Base-by-base conservation (phyloP, 2,113 vertebrate species). In the Dipodomys spectabilis region DNA sequence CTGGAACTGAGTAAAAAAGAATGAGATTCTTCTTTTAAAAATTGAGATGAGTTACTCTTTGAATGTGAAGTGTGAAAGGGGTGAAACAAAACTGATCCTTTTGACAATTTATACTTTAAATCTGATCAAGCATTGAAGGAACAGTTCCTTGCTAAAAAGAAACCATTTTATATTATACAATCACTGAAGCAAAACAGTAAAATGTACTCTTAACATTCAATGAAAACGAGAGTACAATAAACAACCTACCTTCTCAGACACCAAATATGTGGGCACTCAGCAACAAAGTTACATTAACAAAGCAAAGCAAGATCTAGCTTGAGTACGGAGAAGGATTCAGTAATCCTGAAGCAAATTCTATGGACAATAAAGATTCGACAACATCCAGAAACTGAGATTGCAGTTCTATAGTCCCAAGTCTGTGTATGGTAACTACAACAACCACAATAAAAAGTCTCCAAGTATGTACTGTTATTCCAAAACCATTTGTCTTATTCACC, bases 291-390 rank as follows among this genome's bases (percentile, higher is more conserved):
- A 88, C 78, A 83, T 74, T 96, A 96, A 89, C 4, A 92, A 97
- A 95, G 86, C 87, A 95, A 96, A 96, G 81, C 94, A 97, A 90
- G 49, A 71, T 95, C 86, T 77, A 18, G 83, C 69, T 96, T 90
- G 86, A 96, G 79, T 91, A 93, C 23, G 69, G 93, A 93, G 94
- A 96, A 86, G 92, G 91, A 96, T 72, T 4, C 67, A 97, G 91
- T 83, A 97, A 96, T 97, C 80, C 82, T 75, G 45, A 95, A 97
- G 96, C 84, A 96, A 69, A 96, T 93, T 96, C 57, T 96, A 92
- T 79, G 19, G 95, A 80, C 74, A 35, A 74, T 94, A 92, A 95
- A 96, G 60, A 72, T 94, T 45, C 94, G 64, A 93, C 62, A 71
- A 95, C 82, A 83, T 86, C 22, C 69, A 97, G 65, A 95, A 96